Percentiles rank a stretch among this genome's conserved stretches.
Evolutionary conservation across 2,113 vertebrate species (phyloP).

Genomic region (Pteruthius melanotis): DNA sequence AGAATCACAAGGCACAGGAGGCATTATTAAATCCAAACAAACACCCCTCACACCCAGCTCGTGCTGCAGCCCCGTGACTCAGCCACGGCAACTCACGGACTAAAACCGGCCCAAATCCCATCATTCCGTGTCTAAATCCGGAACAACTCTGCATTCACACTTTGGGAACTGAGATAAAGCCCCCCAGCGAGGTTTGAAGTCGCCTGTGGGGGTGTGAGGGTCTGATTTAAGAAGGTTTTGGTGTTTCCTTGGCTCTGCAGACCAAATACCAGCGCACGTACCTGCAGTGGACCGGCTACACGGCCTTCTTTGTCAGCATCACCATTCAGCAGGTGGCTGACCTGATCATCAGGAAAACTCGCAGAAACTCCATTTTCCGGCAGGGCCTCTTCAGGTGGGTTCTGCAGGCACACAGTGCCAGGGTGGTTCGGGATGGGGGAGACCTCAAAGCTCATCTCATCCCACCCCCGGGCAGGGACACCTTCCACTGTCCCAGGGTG

Average conservation of each 20-base stretch:
- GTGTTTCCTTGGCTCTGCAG: slow-evolving; percentile 34
- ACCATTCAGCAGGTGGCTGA: slow-evolving; percentile 80
- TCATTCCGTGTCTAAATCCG: neutral
- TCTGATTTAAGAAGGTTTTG: accelerated
- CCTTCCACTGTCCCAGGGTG: accelerated
- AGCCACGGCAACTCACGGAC: neutral
- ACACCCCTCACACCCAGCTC: neutral
- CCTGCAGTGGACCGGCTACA: slow-evolving; percentile 76
- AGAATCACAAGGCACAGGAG: neutral
- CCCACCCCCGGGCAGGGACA: neutral
- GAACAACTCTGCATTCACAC: neutral
- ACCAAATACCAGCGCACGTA: slow-evolving; percentile 71
- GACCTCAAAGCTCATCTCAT: neutral
- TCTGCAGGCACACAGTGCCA: accelerated
- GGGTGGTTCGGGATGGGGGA: neutral
- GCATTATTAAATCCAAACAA: neutral
- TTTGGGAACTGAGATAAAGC: neutral
- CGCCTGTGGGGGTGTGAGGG: accelerated
- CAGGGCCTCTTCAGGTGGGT: slow-evolving; percentile 77
- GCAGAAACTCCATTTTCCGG: slow-evolving; percentile 79
- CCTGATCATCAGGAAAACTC: slow-evolving; percentile 80
- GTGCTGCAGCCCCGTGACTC: neutral
- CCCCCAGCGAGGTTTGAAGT: neutral
- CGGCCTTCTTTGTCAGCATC: slow-evolving; percentile 80
- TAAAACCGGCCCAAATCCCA: neutral